Percentiles rank a stretch among this genome's conserved stretches.
These are phyloP conservation scores for Pseudorhiza aurosa DNA, from an alignment of 30 jellyfish, hydroid and myxozoan genomes.

Conservation along the genomic window DNA sequence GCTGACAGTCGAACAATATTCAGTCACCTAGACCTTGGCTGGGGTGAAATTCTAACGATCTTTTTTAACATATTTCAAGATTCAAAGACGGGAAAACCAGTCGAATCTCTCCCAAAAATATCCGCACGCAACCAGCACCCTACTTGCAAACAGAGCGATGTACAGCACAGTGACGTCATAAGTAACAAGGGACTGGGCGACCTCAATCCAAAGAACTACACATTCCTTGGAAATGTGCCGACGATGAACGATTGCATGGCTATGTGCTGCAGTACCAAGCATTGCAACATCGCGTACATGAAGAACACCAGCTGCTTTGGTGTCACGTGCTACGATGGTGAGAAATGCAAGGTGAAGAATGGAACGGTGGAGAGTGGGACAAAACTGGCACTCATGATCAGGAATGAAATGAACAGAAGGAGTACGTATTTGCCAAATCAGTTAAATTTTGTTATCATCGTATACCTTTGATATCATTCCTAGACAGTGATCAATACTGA, in stretches of 20 bases:
- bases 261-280: conserved; percentile 89
- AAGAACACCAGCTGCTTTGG: conserved; percentile 90
- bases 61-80: neutral
- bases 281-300: conserved; percentile 95
- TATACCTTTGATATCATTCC: too few relatives aligned
- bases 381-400: conserved; percentile 86
- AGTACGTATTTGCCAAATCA: conserved; percentile 40
- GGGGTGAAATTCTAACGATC: too few relatives aligned
- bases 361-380: conserved; percentile 81
- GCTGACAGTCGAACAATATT: too few relatives aligned
- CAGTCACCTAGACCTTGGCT: too few relatives aligned
- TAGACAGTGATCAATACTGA: too few relatives aligned
- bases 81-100: conserved; percentile 14
- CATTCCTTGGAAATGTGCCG: conserved; percentile 95
- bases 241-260: conserved; percentile 97
- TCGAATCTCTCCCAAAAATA: conserved; percentile 21
- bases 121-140: conserved; percentile 92
- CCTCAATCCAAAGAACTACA: conserved; percentile 82
- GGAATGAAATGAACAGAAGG: conserved; percentile 92
- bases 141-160: conserved; percentile 79
- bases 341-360: conserved; percentile 83
- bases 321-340: conserved; percentile 85
- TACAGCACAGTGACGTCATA: conserved; percentile 88
- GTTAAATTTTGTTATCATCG: too few relatives aligned
- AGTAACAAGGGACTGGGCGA: conserved; percentile 72